Evolutionary conservation across 2,797 vertebrate species (phyloP).

Genomic region (Fistularia tabacaria): DNA sequence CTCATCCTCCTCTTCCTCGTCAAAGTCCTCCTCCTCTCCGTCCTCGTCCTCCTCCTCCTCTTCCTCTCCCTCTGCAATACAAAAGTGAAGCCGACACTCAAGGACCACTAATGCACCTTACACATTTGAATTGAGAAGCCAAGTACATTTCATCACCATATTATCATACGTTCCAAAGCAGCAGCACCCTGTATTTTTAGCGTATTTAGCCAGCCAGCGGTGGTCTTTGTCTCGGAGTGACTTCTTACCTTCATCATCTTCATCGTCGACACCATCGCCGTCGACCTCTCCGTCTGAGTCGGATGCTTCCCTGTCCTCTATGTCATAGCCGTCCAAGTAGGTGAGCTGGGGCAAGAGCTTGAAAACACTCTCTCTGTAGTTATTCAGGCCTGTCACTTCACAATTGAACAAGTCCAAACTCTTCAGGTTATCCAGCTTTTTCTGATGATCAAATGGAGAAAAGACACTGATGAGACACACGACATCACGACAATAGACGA

Average conservation of each 20-base stretch:
- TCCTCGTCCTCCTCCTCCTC: constrained; percentile 76
- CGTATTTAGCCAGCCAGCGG: no score
- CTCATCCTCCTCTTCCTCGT: constrained; percentile 83
- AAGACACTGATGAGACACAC: not conserved
- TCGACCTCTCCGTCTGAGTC: constrained; percentile 89
- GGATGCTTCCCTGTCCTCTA: constrained; percentile 84
- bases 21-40: constrained; percentile 81
- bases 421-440: constrained; percentile 90
- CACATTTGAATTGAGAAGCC: no score
- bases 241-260: constrained; percentile 79
- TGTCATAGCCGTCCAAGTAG: constrained; percentile 88
- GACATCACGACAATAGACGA: no score
- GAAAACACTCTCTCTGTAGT: constrained; percentile 92
- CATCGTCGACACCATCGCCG: constrained; percentile 79
- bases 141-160: no score
- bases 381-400: constrained; percentile 90
- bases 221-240: no score
- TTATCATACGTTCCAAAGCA: no score
- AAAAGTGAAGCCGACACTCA: not conserved
- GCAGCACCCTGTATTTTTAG: no score
- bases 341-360: constrained; percentile 88
- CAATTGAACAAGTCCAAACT: constrained; percentile 94
- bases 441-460: constrained; percentile 64
- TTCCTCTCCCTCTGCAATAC: constrained; percentile 77
- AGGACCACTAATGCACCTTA: no score